Conservation (phyloP, 1,140 invertebrate species). For the Brachionus asplanchnoidis region DNA sequence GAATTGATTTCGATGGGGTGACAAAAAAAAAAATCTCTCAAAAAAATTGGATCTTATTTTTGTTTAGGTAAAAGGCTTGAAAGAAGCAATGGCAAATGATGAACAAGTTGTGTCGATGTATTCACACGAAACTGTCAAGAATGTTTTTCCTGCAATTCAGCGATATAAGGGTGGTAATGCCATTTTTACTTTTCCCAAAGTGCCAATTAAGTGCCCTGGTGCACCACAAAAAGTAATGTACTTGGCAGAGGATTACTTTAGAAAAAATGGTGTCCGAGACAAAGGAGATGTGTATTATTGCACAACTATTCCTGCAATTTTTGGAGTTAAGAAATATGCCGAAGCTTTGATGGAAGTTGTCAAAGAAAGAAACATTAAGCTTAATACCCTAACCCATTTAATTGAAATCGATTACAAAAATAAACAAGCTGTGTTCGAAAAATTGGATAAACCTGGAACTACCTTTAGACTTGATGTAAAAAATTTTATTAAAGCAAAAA, state of each 20-base stretch:
- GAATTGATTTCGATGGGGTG: conserved; percentile 34
- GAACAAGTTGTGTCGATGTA: conserved; percentile 83
- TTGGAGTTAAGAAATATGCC: conserved; percentile 89
- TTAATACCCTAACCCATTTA: conserved; percentile 59
- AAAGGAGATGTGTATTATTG: conserved; percentile 76
- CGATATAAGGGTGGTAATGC: conserved; percentile 73
- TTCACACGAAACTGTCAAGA: conserved; percentile 70
- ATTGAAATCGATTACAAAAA: conserved; percentile 68
- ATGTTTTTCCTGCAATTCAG: conserved; percentile 70
- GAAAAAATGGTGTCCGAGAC: conserved; percentile 67
- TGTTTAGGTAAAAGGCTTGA: conserved; percentile 69
- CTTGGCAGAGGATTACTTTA: conserved; percentile 70
- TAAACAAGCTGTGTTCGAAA: conserved; percentile 75
- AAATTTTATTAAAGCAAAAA: not conserved
- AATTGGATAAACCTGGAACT: conserved; percentile 65
- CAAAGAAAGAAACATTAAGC: conserved; percentile 54
- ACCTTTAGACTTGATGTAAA: not conserved
- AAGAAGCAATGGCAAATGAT: conserved; percentile 66
- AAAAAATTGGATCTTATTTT: conserved; percentile 58
- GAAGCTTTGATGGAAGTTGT: conserved; percentile 75
- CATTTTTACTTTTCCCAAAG: conserved; percentile 85
- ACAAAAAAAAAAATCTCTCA: not conserved
- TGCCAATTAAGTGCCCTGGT: conserved; percentile 90
- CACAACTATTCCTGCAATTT: conserved; percentile 78
- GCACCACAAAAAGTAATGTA: conserved; percentile 96